Conservation (phyloP, 2,113 vertebrate species). For the Corythornis cristatus region DNA sequence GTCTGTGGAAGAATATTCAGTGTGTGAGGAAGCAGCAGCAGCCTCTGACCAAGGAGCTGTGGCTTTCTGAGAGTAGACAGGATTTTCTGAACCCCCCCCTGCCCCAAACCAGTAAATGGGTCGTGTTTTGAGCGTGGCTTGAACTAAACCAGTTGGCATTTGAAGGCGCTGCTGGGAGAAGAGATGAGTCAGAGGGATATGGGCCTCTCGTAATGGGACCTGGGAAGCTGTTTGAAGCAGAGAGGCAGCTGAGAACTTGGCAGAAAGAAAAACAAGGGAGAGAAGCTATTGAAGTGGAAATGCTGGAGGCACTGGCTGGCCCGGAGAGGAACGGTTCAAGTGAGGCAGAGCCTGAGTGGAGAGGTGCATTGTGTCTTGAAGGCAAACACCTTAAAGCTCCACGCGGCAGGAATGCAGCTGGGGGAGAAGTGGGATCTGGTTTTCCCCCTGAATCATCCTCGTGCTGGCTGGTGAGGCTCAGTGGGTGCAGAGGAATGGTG, state of each 20-base stretch:
- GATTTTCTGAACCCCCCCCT: background rate
- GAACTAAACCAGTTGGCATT: background rate
- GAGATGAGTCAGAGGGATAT: constrained; percentile 5
- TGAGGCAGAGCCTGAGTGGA: background rate
- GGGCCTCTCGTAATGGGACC: background rate
- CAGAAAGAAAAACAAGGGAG: background rate
- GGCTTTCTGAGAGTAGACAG: background rate
- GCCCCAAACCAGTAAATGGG: background rate
- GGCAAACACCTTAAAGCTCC: background rate
- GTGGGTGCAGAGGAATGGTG: background rate
- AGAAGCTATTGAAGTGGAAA: background rate
- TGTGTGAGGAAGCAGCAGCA: background rate
- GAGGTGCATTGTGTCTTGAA: background rate
- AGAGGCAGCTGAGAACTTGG: constrained; percentile 16
- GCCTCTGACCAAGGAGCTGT: background rate
- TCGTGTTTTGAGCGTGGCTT: background rate
- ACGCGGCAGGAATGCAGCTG: background rate
- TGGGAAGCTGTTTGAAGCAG: background rate
- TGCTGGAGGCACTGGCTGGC: constrained; percentile 25
- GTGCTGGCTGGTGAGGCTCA: background rate
- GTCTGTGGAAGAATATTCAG: background rate
- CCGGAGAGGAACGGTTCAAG: background rate
- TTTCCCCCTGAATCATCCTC: background rate
- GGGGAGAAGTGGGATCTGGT: background rate
- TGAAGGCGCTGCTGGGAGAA: background rate